Percentiles rank a stretch among this genome's conserved stretches.
Conservation (phyloP, 2,797 vertebrate genomes). For the Sciurus carolinensis region DNA sequence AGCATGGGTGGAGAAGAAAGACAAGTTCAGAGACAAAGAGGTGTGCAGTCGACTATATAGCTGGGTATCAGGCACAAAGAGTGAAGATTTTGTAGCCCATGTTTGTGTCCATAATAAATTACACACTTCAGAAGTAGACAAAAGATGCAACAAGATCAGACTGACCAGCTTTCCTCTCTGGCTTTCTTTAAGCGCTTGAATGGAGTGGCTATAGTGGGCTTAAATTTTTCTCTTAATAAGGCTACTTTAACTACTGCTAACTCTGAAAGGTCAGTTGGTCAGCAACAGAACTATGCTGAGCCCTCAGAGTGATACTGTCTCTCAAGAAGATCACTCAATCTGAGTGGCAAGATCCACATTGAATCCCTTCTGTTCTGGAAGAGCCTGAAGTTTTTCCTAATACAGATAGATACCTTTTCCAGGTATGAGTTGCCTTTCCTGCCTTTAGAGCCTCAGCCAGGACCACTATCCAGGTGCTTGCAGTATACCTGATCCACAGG, state of each 20-base stretch:
- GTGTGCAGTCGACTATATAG: not conserved
- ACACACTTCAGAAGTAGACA: not conserved
- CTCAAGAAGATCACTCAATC: not conserved
- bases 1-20: not conserved
- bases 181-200: not conserved
- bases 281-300: not conserved
- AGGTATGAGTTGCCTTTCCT: not conserved
- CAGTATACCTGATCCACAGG: not conserved
- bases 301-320: not conserved
- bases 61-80: not conserved
- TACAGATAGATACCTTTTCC: not conserved
- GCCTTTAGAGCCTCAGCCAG: not conserved
- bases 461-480: not conserved
- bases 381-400: not conserved
- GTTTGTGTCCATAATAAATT: not conserved
- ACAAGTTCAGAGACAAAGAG: not conserved
- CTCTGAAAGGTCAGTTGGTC: not conserved
- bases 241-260: not conserved
- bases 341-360: not conserved
- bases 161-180: not conserved
- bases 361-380: not conserved
- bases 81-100: not conserved
- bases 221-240: not conserved
- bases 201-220: not conserved
- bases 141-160: not conserved